Percentiles rank a stretch among this genome's conserved stretches.
Conservation (phyloP, 1,140 invertebrate species). For the Drosophila paulistorum region DNA sequence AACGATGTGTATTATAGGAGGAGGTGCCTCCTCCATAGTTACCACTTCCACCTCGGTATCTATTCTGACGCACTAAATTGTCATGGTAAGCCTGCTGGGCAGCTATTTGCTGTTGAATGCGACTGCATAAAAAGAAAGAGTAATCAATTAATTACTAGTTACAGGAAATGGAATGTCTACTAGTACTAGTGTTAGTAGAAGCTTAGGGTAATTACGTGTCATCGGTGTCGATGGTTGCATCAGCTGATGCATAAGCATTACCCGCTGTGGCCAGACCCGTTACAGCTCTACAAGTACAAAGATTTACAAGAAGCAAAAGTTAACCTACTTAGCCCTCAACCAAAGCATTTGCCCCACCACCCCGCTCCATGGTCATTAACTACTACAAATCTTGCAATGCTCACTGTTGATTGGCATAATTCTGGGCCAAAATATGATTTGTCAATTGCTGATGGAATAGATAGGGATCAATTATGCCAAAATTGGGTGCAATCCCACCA, state of each 20-base stretch:
- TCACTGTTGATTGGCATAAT: constrained; percentile 74
- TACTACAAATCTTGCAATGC: constrained; percentile 18
- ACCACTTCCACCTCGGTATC: constrained; percentile 35
- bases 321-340: constrained; percentile 36
- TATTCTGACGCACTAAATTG: constrained; percentile 56
- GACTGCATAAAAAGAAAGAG: constrained; percentile 38
- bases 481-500: constrained; percentile 52
- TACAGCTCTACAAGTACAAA: constrained; percentile 70
- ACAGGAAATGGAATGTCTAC: not conserved
- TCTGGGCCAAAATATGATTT: constrained; percentile 77
- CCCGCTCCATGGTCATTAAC: not conserved
- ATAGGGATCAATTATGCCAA: constrained; percentile 75
- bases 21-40: constrained; percentile 42
- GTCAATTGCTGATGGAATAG: constrained; percentile 79
- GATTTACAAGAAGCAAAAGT: constrained; percentile 50
- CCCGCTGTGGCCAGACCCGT: constrained; percentile 72
- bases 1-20: constrained; percentile 64
- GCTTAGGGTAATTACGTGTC: constrained; percentile 63
- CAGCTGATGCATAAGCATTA: constrained; percentile 71
- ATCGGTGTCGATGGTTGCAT: constrained; percentile 65
- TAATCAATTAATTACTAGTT: not conserved
- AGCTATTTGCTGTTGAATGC: constrained; percentile 76
- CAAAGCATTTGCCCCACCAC: not conserved
- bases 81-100: constrained; percentile 72
- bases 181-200: constrained; percentile 17